Evolutionary conservation across 2,888 invertebrate genomes (phyloP).

Genomic region (Julus scanicus): DNA sequence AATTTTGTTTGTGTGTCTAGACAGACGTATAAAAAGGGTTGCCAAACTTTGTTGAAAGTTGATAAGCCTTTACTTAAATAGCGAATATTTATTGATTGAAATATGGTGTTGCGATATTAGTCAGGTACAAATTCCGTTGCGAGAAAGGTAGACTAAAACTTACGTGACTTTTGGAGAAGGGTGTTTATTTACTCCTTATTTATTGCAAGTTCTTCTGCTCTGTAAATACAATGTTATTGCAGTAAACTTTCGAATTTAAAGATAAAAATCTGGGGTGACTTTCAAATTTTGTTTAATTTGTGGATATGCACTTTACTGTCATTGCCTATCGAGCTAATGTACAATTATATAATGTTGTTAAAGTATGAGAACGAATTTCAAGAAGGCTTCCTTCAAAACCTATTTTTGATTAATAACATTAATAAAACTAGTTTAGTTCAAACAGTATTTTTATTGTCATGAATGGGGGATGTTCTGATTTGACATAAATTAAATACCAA

Average conservation of each 20-base stretch:
- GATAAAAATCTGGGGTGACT: neutral
- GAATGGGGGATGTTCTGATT: too few species aligned
- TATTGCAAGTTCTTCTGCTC: neutral
- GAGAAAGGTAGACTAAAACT: neutral
- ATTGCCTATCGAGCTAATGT: too few species aligned
- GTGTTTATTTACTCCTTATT: neutral
- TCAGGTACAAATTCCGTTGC: neutral
- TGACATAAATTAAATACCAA: too few species aligned
- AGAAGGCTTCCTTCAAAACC: too few species aligned
- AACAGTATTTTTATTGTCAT: too few species aligned
- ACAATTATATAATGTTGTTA: too few species aligned
- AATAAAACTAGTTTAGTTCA: too few species aligned
- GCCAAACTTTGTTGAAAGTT: neutral
- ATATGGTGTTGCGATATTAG: constrained; percentile 37
- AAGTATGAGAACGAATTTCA: too few species aligned
- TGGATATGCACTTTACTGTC: too few species aligned
- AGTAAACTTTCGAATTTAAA: too few species aligned
- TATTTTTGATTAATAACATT: too few species aligned
- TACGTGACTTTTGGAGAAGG: neutral
- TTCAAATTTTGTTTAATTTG: too few species aligned
- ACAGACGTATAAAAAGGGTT: neutral
- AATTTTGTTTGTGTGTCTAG: neutral
- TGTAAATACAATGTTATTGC: neutral
- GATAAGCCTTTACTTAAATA: constrained; percentile 9
- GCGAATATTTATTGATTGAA: neutral